phyloP scores from a whole-genome alignment of 2,888 invertebrate species.

The Drosophila borealis region DNA sequence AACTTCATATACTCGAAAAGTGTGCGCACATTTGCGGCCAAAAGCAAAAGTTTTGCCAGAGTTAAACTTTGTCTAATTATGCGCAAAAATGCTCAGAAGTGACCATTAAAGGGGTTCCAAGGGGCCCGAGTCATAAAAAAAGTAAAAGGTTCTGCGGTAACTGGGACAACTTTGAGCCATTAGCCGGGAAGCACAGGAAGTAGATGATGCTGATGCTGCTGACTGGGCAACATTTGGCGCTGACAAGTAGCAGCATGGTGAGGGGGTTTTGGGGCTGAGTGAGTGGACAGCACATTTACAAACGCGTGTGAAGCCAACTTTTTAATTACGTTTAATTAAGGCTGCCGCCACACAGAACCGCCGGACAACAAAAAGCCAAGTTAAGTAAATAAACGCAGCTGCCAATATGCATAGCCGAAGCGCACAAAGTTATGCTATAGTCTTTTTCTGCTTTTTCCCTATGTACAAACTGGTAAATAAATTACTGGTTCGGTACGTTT shows the following conservation, averaged over 20 bases:
- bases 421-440: conserved; percentile 42
- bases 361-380: conserved; percentile 36
- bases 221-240: conserved; percentile 5
- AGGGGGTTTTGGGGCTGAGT: not conserved
- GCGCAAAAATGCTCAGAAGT: conserved; percentile 72
- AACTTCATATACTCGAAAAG: conserved; percentile 30
- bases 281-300: conserved; percentile 41
- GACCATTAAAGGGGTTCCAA: conserved; percentile 68
- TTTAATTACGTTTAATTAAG: conserved; percentile 78
- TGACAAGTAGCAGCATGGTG: not conserved
- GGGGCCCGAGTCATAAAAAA: conserved; percentile 57
- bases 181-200: conserved; percentile 25
- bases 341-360: conserved; percentile 5
- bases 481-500: too few relatives aligned
- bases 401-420: conserved; percentile 50
- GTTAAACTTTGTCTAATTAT: conserved; percentile 75
- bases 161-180: conserved; percentile 55
- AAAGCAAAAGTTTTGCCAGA: conserved; percentile 51
- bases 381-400: conserved; percentile 54
- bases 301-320: conserved; percentile 72
- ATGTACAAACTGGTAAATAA: not conserved
- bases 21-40: conserved; percentile 62
- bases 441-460: conserved; percentile 1
- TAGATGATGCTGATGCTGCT: conserved; percentile 3
- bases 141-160: conserved; percentile 54